phyloP scores from a whole-genome alignment of 1,140 invertebrate species.

The Archivesica marissinica region DNA sequence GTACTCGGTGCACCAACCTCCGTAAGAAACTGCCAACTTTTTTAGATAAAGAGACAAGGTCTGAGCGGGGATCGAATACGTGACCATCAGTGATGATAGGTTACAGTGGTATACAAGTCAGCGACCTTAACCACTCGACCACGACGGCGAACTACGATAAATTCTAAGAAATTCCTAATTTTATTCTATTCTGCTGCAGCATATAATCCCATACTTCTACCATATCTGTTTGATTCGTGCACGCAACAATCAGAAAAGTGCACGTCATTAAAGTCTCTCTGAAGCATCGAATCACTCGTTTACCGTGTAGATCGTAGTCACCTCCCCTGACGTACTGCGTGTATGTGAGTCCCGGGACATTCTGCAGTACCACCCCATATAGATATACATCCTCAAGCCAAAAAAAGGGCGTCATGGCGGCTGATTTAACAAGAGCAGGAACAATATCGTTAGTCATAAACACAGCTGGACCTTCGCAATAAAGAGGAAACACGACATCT shows the following conservation, averaged over 20 bases:
- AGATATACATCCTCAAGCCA: slow-evolving; percentile 76
- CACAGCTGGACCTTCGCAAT: slow-evolving; percentile 82
- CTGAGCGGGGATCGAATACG: too few relatives aligned
- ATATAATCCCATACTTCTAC: background rate
- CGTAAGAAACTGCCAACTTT: too few relatives aligned
- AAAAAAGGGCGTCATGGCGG: slow-evolving; percentile 70
- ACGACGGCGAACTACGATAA: too few relatives aligned
- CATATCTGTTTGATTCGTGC: slow-evolving; percentile 6
- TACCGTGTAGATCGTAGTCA: slow-evolving; percentile 3
- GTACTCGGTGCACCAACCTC: too few relatives aligned
- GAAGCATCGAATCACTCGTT: background rate
- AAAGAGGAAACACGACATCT: slow-evolving; percentile 64
- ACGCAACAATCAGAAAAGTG: slow-evolving; percentile 1
- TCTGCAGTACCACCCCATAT: slow-evolving; percentile 77
- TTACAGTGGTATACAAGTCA: too few relatives aligned
- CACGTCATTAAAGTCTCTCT: background rate
- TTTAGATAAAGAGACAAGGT: too few relatives aligned
- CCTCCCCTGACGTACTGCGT: background rate
- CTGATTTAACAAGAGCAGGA: slow-evolving; percentile 72
- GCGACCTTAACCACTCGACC: too few relatives aligned
- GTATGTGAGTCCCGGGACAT: slow-evolving; percentile 9
- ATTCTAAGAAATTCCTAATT: too few relatives aligned
- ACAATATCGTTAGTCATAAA: slow-evolving; percentile 81
- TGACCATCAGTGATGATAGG: too few relatives aligned
- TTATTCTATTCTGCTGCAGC: background rate